These are phyloP conservation scores for Cheilosia urbana DNA, from an alignment of 2,888 invertebrate species.

Conservation along the genomic window DNA sequence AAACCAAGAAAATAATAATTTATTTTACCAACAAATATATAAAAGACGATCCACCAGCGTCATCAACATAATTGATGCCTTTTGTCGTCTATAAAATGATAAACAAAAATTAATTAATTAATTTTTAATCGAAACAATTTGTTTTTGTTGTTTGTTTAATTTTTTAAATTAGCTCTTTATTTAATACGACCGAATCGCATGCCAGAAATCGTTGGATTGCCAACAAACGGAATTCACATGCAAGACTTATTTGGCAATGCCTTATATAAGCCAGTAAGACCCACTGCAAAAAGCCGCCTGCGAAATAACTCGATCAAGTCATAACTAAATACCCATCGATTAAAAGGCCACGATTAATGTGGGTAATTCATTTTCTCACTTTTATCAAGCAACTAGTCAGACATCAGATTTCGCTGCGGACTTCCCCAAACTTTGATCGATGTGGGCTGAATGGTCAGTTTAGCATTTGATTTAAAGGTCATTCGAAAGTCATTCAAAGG, in stretches of 20 bases:
- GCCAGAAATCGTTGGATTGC: slow-evolving; percentile 1
- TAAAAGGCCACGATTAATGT: not conserved
- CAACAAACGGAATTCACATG: not conserved
- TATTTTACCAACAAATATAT: not conserved
- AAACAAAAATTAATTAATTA: not conserved
- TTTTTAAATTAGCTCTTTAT: no score
- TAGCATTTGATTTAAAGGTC: slow-evolving; percentile 2
- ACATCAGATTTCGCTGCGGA: not conserved
- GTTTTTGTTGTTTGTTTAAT: no score
- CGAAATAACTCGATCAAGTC: slow-evolving; percentile 8
- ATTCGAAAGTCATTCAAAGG: not conserved
- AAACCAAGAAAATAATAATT: not conserved
- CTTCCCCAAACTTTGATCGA: slow-evolving; percentile 13
- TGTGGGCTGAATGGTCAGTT: slow-evolving; percentile 2
- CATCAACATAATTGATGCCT: not conserved
- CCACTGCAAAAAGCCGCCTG: slow-evolving; percentile 1
- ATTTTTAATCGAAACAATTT: not conserved
- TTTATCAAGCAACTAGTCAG: not conserved
- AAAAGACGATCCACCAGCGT: not conserved
- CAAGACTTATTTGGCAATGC: not conserved
- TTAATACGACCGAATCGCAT: not conserved
- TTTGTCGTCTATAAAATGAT: not conserved
- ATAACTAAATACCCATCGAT: slow-evolving; percentile 1
- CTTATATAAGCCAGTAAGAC: not conserved
- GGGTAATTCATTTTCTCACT: slow-evolving; percentile 6